Percentiles rank a stretch among this genome's conserved stretches.
Evolutionary conservation across 2,888 invertebrate species (phyloP).

Genomic region (Sarcophaga carnaria): DNA sequence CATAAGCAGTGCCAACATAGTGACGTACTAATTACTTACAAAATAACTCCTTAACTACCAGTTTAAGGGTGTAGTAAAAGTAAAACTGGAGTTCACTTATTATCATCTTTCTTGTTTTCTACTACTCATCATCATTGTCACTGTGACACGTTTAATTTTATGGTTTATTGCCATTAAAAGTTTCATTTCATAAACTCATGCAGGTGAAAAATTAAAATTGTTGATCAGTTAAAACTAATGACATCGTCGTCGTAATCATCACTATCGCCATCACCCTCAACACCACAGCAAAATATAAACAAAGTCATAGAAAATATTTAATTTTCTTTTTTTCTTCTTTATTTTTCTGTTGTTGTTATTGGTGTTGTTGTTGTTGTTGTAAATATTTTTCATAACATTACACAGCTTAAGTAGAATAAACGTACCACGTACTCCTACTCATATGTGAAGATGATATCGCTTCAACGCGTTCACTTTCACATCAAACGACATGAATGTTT

Average conservation of each 20-base stretch:
- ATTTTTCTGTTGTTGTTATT: too few relatives aligned
- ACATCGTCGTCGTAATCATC: conserved; percentile 8
- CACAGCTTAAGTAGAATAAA: conserved; percentile 22
- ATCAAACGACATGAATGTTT: conserved; percentile 37
- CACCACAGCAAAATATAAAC: too few relatives aligned
- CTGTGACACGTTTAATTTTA: background rate
- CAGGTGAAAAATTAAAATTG: conserved; percentile 60
- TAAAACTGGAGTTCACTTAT: too few relatives aligned
- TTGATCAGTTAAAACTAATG: conserved; percentile 51
- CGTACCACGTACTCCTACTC: background rate
- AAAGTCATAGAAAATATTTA: too few relatives aligned
- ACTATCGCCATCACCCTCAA: background rate
- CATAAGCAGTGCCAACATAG: too few relatives aligned
- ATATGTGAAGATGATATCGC: conserved; percentile 14
- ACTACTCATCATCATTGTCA: too few relatives aligned
- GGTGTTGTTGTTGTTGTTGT: too few relatives aligned
- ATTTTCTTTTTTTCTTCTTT: too few relatives aligned
- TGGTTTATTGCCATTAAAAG: background rate
- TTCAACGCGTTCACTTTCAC: conserved; percentile 49
- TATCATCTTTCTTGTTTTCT: too few relatives aligned
- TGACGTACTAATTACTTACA: too few relatives aligned
- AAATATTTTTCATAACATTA: conserved; percentile 34
- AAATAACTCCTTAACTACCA: too few relatives aligned
- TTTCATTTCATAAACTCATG: conserved; percentile 5
- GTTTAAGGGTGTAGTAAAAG: too few relatives aligned